Evolutionary conservation across 1,140 invertebrate species (phyloP).

Genomic region (Sminthurides bifidus): DNA sequence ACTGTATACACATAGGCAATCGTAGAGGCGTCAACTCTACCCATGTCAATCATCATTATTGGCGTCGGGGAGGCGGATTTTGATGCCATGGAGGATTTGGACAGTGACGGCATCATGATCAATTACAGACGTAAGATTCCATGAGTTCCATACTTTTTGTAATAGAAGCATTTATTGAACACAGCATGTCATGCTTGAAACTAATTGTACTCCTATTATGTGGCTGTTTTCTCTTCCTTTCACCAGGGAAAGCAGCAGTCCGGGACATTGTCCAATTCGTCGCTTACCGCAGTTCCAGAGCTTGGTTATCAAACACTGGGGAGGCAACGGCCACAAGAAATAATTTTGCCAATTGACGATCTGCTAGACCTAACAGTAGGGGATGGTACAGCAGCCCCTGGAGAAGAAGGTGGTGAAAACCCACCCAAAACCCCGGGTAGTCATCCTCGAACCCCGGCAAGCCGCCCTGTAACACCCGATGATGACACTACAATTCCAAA

Average conservation of each 20-base stretch:
- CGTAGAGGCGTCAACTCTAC: slow-evolving; percentile 43
- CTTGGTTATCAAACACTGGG: background rate
- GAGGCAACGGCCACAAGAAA: background rate
- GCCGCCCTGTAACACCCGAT: background rate
- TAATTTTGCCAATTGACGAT: background rate
- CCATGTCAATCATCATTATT: slow-evolving; percentile 50
- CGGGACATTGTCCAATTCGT: slow-evolving; percentile 53
- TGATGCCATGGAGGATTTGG: slow-evolving; percentile 45
- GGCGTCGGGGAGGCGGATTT: slow-evolving; percentile 50
- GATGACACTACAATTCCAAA: background rate
- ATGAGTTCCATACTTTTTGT: too few species aligned
- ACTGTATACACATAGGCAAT: slow-evolving; percentile 36
- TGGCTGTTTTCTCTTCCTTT: background rate
- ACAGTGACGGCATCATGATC: slow-evolving; percentile 46
- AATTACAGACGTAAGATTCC: too few species aligned
- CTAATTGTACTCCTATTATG: background rate
- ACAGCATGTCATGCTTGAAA: too few species aligned
- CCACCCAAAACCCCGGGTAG: too few species aligned
- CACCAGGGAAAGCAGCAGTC: slow-evolving; percentile 37
- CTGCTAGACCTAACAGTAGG: background rate
- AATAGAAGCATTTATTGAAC: background rate
- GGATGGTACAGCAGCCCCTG: background rate
- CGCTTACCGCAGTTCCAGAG: slow-evolving; percentile 20
- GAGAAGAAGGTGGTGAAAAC: background rate
- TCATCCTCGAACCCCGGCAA: background rate